phyloP scores from a whole-genome alignment of 1,140 invertebrate genomes.

The Penaeus chinensis region DNA sequence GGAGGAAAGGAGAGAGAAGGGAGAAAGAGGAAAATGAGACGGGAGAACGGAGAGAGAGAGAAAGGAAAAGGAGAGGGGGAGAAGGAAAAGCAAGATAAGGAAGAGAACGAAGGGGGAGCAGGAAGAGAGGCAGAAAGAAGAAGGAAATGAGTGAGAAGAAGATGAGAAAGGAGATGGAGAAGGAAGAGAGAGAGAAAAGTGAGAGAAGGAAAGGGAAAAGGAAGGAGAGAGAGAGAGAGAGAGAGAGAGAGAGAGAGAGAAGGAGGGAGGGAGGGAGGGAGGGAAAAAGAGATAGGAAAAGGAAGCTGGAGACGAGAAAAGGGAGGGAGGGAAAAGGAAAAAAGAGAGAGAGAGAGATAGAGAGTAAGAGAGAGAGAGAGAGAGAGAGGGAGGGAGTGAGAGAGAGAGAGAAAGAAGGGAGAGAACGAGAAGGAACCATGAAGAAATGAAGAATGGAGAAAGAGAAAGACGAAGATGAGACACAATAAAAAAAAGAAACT shows the following conservation, averaged over 20 bases:
- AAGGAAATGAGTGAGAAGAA: no score
- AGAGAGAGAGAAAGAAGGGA: not conserved
- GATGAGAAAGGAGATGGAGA: no score
- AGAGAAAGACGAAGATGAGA: no score
- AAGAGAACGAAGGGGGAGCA: no score
- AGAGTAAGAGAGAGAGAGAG: not conserved
- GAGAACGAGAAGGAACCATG: no score
- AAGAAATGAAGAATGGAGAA: no score
- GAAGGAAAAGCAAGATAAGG: no score
- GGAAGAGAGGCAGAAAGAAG: no score
- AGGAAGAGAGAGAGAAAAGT: not conserved
- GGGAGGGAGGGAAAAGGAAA: not conserved
- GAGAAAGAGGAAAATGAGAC: not conserved
- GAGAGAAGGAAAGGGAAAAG: not conserved
- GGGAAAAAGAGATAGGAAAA: conserved; percentile 5
- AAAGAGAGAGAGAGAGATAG: not conserved
- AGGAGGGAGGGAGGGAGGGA: not conserved
- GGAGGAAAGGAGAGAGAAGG: not conserved
- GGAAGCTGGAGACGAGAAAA: not conserved
- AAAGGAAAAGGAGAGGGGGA: not conserved
- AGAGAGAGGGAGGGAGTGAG: not conserved
- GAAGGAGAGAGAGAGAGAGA: not conserved
- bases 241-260: not conserved
- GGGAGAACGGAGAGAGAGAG: not conserved
- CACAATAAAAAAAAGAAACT: no score